Percentiles rank a stretch among this genome's conserved stretches.
phyloP scores from a whole-genome alignment of 2,113 vertebrate species.

The Pithys albifrons region DNA sequence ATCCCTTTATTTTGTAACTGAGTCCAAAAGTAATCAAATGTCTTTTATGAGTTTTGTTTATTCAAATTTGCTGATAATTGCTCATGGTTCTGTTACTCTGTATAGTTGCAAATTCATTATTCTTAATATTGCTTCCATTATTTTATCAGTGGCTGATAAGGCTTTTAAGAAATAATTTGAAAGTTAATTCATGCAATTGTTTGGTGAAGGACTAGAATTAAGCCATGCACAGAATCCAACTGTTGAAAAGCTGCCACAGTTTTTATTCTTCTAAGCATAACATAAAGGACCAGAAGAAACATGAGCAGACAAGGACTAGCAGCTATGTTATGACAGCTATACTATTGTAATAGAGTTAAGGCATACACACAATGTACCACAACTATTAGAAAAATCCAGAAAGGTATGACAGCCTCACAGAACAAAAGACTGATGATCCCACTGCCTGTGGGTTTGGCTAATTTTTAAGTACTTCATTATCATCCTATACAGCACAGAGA shows the following conservation, averaged over 20 bases:
- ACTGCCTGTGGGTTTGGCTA: not conserved
- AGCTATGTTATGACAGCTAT: not conserved
- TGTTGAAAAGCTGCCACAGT: constrained; percentile 5
- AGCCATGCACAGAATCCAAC: not conserved
- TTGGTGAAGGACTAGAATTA: not conserved
- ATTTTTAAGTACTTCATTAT: not conserved
- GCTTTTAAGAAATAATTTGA: constrained; percentile 5
- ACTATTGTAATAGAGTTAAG: not conserved
- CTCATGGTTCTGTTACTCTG: constrained; percentile 1
- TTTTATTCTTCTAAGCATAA: not conserved
- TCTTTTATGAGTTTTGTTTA: constrained; percentile 60
- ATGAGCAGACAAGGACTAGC: not conserved
- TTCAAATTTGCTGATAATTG: constrained; percentile 9
- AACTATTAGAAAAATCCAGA: not conserved
- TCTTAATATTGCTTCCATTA: constrained; percentile 51
- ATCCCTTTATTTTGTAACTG: constrained; percentile 53
- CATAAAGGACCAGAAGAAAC: not conserved
- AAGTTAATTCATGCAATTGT: constrained; percentile 5
- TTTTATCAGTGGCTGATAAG: constrained; percentile 48
- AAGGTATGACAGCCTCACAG: not conserved
- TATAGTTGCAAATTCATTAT: constrained; percentile 8
- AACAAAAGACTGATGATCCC: not conserved
- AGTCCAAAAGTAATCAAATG: constrained; percentile 60
- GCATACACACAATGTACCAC: not conserved
- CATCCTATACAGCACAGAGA: not conserved